phyloP scores from a whole-genome alignment of 1,140 invertebrate species.

The Pseudomyrmex concolor region DNA sequence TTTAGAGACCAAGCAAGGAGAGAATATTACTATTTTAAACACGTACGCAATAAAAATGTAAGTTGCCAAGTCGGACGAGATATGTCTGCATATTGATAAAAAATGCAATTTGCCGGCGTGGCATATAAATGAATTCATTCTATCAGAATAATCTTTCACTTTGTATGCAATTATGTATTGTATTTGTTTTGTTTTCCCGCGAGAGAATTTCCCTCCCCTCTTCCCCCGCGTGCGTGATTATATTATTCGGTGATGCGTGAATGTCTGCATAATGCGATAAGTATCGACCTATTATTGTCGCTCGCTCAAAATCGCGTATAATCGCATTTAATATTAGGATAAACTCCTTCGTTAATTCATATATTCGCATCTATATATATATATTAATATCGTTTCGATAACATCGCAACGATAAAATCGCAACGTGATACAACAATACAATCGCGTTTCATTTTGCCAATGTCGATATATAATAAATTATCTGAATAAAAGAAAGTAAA shows the following conservation, averaged over 20 bases:
- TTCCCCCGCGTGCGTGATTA: conserved; percentile 21
- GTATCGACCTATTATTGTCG: conserved; percentile 56
- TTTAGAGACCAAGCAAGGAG: neutral
- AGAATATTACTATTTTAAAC: neutral
- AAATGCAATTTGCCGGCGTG: conserved; percentile 37
- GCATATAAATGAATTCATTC: conserved; percentile 54
- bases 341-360: conserved; percentile 42
- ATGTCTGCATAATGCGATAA: conserved; percentile 47
- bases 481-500: neutral
- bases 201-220: neutral
- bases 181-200: conserved; percentile 18
- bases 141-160: conserved; percentile 58
- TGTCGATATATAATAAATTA: neutral
- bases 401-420: neutral
- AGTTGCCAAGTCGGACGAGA: conserved; percentile 18
- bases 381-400: neutral
- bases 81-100: conserved; percentile 50
- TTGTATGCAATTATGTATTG: conserved; percentile 52
- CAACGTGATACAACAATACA: too few relatives aligned
- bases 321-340: conserved; percentile 38
- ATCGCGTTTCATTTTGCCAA: too few relatives aligned
- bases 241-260: conserved; percentile 48
- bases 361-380: conserved; percentile 23
- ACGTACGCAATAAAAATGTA: conserved; percentile 38
- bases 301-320: neutral